Evolutionary conservation across 2,888 invertebrate species (phyloP), one percentile per base, ranked within the genome.

Genomic region (Euproctis similis): DNA sequence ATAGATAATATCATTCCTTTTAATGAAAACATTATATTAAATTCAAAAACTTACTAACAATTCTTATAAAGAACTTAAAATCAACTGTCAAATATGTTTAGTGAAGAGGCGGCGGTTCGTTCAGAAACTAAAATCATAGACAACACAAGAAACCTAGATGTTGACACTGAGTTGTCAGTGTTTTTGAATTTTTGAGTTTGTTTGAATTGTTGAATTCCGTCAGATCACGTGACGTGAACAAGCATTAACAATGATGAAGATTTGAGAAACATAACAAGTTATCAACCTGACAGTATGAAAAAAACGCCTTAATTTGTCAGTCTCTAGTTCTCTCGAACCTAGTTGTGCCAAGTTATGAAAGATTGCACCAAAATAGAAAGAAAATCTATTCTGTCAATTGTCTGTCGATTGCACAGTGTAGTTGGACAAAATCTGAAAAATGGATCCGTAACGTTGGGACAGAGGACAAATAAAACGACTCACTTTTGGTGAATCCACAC

Each of bases 301-400:
- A 62, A 62, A 57, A 58, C 50, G 51, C 52, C 43, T 37, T 50
- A 49, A 49, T 44, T 39, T 37, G 31, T n/a, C 39, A 43, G 59
- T 57, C n/a, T n/a, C n/a, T n/a, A n/a, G n/a, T n/a, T n/a, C n/a
- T n/a, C n/a, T n/a, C n/a, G n/a, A n/a, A n/a, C n/a, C n/a, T n/a
- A n/a, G n/a, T 69, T 45, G 53, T 64, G 69, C 65, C 58, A 53
- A 59, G 66, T 73, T 72, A 70, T 68, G 67, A 60, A 49, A 53
- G 63, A 59, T 57, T 67, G 57, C 53, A 54, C 57, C 43, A 49
- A 50, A 59, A 60, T 64, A 52, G 53, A 57, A 55, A 54, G 10
- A 21, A 21, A 39, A 49, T 46, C 53, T 49, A 54, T 30, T 45
- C 66, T 68, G 72, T 74, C 76, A 71, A 68, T 67, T 59, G 55